These are phyloP conservation scores for Vombatus ursinus DNA, from an alignment of 2,113 vertebrate genomes.

Conservation along the genomic window DNA sequence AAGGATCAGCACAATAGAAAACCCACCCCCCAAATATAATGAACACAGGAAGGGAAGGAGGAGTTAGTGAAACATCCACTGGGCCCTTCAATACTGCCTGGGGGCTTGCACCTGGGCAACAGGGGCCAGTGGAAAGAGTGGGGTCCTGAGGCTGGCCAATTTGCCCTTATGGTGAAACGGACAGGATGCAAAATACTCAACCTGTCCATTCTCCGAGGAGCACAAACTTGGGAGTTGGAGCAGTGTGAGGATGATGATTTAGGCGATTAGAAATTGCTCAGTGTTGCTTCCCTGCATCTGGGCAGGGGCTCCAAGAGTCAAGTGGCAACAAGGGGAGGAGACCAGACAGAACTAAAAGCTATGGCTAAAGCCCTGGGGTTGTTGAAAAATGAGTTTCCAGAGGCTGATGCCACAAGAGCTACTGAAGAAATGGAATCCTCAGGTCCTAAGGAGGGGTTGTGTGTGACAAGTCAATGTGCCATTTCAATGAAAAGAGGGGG, in stretches of 20 bases:
- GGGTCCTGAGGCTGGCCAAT: neutral
- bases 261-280: conserved; percentile 37
- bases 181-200: neutral
- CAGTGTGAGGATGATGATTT: conserved; percentile 51
- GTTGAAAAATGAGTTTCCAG: conserved; percentile 74
- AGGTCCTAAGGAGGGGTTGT: conserved; percentile 91
- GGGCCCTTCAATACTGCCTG: conserved; percentile 41
- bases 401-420: conserved; percentile 81
- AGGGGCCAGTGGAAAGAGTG: neutral
- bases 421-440: conserved; percentile 84
- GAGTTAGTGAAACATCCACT: conserved; percentile 60
- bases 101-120: neutral
- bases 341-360: neutral
- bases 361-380: neutral
- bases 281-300: conserved; percentile 20
- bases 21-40: conserved; percentile 65
- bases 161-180: neutral
- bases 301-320: neutral
- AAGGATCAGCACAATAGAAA: conserved; percentile 79
- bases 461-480: conserved; percentile 92
- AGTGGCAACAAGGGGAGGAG: neutral
- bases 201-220: conserved; percentile 67
- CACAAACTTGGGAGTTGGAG: conserved; percentile 36
- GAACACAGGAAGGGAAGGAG: conserved; percentile 61
- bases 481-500: conserved; percentile 86